Conservation (phyloP, 2,888 invertebrate species). For the Lochmaea crataegi region DNA sequence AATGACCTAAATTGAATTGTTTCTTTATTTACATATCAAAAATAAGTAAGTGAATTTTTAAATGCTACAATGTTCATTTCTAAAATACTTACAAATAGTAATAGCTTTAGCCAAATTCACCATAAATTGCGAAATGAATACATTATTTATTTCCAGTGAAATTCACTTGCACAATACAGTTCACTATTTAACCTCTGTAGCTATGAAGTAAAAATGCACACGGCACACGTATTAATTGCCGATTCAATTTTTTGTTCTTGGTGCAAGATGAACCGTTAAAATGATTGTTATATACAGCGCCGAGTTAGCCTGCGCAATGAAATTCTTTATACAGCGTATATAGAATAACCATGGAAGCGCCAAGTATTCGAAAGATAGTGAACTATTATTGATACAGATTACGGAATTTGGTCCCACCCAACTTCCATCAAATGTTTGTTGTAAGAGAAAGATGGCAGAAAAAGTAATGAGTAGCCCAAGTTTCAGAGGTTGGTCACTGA, state of each 20-base stretch:
- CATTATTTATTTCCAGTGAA: neutral
- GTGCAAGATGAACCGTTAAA: neutral
- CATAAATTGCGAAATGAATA: too few relatives aligned
- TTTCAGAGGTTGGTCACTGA: neutral
- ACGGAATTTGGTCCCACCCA: neutral
- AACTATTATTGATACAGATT: neutral
- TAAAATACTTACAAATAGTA: too few relatives aligned
- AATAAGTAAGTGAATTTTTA: too few relatives aligned
- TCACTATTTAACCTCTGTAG: neutral
- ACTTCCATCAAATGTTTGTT: neutral
- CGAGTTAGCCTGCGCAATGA: too few relatives aligned
- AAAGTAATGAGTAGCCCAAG: too few relatives aligned
- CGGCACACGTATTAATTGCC: neutral
- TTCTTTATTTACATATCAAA: too few relatives aligned
- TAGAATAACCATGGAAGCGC: constrained; percentile 1
- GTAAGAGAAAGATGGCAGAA: neutral
- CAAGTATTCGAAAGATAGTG: constrained; percentile 1
- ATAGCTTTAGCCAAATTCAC: too few relatives aligned
- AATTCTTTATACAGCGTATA: too few relatives aligned
- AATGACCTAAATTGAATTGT: too few relatives aligned
- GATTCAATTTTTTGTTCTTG: neutral
- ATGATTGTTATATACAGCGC: neutral
- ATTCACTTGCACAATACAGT: neutral
- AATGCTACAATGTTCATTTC: too few relatives aligned
- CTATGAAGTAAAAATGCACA: neutral